Base-by-base conservation (phyloP, 2,888 invertebrate species). In the Ophioninae sp. region DNA sequence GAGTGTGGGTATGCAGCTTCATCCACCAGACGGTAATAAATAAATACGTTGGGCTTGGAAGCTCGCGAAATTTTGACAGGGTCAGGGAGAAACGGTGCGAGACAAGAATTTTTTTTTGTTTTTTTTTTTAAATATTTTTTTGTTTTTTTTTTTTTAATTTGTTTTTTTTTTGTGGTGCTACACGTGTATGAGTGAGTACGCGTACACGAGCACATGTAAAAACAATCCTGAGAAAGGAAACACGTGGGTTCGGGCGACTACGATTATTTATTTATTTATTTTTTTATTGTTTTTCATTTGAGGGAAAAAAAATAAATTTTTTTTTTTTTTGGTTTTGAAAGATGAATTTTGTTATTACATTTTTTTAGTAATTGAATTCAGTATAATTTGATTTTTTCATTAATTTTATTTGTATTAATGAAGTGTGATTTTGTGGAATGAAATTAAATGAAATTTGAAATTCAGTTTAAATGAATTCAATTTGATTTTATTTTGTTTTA, bases 1-100 rank as follows among this genome's bases (percentile, higher is more conserved):
- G 44, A 56, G 50, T 56, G 62, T 37, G 69, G 61, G 73, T 79
- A 59, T 67, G 73, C 50, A 75, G 69, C 74, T 13, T 50, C 50
- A 65, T 68, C 73, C 65, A 78, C 57, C 81, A 82, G 84, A 84
- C 79, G 79, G 82, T 81, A 73, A 84, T 84, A 82, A 82, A 84
- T 84, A 81, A 79, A 84, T 84, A 81, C 70, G 84, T 73, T 73
- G 81, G 44, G 69, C 73, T 64, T 70, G 78, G 69, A 70, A 79
- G 79, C 79, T 79, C 73, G 72, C 70, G 62, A 78, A 72, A 81
- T 73, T 81, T 84, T 79, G 79, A 81, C 84, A 84, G 84, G 84
- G 84, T 84, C 81, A 81, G 41, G 84, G 68, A 79, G 81, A 84
- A 78, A 78, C 78, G 41, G 61, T 73, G 59, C 65, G 67, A 69